Conservation (phyloP, 2,113 vertebrate species). For the Heliornis fulica region DNA sequence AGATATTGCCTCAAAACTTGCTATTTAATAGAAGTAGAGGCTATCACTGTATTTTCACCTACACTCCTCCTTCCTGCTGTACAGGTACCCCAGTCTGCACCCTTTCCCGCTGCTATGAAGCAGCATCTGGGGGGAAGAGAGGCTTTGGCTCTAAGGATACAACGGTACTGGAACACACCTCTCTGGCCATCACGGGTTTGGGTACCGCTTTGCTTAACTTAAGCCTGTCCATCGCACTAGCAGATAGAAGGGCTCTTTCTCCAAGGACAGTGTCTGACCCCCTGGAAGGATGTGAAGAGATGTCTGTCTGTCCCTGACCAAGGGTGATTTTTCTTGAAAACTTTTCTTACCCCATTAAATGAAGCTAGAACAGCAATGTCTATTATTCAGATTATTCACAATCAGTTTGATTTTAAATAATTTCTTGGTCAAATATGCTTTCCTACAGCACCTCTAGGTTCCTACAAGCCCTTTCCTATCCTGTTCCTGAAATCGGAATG, state of each 20-base stretch:
- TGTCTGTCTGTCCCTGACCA: background rate
- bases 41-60: background rate
- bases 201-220: background rate
- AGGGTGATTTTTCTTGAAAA: background rate
- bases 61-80: background rate
- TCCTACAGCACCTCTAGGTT: background rate
- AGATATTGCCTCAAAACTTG: background rate
- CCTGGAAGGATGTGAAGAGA: background rate
- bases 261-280: accelerated
- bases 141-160: background rate
- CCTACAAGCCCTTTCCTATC: background rate
- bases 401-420: background rate
- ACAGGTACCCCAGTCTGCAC: background rate
- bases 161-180: background rate
- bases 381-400: background rate
- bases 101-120: accelerated
- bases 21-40: background rate
- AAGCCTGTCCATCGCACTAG: background rate
- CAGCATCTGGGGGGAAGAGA: accelerated
- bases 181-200: background rate
- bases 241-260: background rate
- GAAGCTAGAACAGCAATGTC: background rate
- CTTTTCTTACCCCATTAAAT: background rate
- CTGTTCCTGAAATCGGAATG: background rate
- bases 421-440: background rate